Evolutionary conservation across 2,888 invertebrate genomes (phyloP).

Genomic region (Scaptomyza reducta): DNA sequence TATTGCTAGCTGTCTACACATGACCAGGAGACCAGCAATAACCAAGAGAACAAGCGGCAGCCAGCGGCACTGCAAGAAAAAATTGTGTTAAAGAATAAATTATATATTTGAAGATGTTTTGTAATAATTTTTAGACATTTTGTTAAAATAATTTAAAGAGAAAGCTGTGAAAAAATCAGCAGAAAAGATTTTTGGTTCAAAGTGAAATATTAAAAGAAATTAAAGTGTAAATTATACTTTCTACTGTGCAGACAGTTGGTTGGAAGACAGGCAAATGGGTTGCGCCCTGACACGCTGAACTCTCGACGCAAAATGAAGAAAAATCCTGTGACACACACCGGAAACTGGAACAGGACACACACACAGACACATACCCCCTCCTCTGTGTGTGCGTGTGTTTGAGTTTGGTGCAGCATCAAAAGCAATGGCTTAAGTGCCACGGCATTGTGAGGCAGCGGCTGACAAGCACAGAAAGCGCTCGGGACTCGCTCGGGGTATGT

Average conservation of each 20-base stretch:
- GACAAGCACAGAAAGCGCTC: slow-evolving; percentile 61
- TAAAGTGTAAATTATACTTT: background rate
- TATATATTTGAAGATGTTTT: too few relatives aligned
- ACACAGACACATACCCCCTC: background rate
- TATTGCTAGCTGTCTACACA: slow-evolving; percentile 72
- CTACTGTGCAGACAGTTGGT: slow-evolving; percentile 4
- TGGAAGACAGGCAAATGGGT: slow-evolving; percentile 66
- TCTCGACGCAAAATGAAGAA: slow-evolving; percentile 69
- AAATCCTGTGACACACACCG: slow-evolving; percentile 73
- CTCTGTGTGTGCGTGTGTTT: background rate
- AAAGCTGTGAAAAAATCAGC: background rate
- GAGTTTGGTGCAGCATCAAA: slow-evolving; percentile 57
- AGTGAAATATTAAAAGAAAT: background rate
- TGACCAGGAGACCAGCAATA: slow-evolving; percentile 48
- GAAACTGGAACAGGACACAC: slow-evolving; percentile 66
- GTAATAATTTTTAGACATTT: too few relatives aligned
- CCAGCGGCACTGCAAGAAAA: slow-evolving; percentile 1
- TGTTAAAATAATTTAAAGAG: too few relatives aligned
- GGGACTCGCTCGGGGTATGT: background rate
- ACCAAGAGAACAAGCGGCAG: slow-evolving; percentile 2
- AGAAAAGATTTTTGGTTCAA: background rate
- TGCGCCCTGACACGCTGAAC: slow-evolving; percentile 76
- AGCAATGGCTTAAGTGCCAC: slow-evolving; percentile 77
- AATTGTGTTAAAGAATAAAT: background rate
- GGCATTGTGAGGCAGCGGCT: slow-evolving; percentile 67